Conservation (phyloP, 2,113 vertebrate genomes). For the Heliornis fulica region DNA sequence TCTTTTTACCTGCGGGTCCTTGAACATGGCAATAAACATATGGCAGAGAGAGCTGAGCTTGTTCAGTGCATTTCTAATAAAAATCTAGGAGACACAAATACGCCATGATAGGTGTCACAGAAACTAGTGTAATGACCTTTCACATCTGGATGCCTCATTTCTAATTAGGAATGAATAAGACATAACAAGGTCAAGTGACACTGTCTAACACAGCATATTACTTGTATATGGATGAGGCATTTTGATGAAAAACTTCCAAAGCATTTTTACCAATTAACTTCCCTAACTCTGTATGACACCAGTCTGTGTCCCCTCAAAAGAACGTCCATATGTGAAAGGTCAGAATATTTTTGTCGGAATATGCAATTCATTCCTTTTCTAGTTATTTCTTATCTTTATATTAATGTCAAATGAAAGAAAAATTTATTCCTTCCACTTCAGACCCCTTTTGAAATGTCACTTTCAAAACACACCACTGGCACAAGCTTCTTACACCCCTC, state of each 20-base stretch:
- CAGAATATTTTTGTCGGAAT: not conserved
- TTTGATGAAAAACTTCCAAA: slow-evolving; percentile 30
- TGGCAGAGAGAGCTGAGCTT: slow-evolving; percentile 20
- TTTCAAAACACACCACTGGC: not conserved
- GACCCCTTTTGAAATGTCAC: not conserved
- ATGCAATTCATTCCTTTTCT: not conserved
- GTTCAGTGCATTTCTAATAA: slow-evolving; percentile 54
- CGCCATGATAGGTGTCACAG: slow-evolving; percentile 19
- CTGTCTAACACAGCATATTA: slow-evolving; percentile 1
- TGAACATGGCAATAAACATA: slow-evolving; percentile 57
- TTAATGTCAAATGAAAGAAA: not conserved
- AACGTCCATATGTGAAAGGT: not conserved
- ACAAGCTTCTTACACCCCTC: not conserved
- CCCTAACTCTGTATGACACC: not conserved
- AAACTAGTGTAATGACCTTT: slow-evolving; percentile 48
- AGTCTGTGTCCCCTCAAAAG: not conserved
- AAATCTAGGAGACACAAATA: slow-evolving; percentile 55
- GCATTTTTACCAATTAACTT: not conserved
- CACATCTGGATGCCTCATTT: slow-evolving; percentile 42
- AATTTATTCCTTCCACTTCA: not conserved
- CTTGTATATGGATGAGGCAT: not conserved
- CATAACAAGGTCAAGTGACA: slow-evolving; percentile 48
- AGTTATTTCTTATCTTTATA: not conserved
- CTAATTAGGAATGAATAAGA: slow-evolving; percentile 55
- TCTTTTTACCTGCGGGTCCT: slow-evolving; percentile 47